Evolutionary conservation across 2,113 vertebrate species (phyloP).

Genomic region (Rhipidura dahli): DNA sequence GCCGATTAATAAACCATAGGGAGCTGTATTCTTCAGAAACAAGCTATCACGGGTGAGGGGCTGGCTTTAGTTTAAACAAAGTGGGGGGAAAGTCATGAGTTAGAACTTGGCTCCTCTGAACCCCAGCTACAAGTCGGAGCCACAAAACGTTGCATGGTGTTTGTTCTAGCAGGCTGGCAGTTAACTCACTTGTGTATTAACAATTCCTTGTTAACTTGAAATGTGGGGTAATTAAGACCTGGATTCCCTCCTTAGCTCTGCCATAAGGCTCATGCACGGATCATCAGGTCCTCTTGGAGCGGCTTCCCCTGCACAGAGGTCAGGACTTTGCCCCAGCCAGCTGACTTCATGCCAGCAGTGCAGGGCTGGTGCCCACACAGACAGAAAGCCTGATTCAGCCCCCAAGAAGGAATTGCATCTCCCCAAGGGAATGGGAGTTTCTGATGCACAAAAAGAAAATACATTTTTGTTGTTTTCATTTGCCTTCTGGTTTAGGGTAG

Average conservation of each 20-base stretch:
- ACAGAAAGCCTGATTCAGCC: background rate
- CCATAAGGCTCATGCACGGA: background rate
- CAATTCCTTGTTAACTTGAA: background rate
- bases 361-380: background rate
- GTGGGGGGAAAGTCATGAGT: accelerated
- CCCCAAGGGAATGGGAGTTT: background rate
- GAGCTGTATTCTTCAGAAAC: background rate
- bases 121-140: background rate
- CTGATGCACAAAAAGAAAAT: background rate
- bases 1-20: background rate
- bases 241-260: background rate
- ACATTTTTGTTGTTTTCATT: conserved; percentile 33
- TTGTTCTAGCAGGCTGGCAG: background rate
- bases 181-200: background rate
- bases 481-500: conserved; percentile 51
- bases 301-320: background rate
- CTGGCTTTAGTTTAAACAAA: background rate
- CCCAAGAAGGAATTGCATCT: background rate
- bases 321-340: background rate
- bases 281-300: background rate
- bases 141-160: background rate
- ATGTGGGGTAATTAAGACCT: background rate
- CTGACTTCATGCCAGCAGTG: background rate
- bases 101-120: background rate
- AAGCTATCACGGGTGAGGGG: accelerated